Base-by-base conservation (phyloP, 2,113 vertebrate species). In the Anoplopoma fimbria region DNA sequence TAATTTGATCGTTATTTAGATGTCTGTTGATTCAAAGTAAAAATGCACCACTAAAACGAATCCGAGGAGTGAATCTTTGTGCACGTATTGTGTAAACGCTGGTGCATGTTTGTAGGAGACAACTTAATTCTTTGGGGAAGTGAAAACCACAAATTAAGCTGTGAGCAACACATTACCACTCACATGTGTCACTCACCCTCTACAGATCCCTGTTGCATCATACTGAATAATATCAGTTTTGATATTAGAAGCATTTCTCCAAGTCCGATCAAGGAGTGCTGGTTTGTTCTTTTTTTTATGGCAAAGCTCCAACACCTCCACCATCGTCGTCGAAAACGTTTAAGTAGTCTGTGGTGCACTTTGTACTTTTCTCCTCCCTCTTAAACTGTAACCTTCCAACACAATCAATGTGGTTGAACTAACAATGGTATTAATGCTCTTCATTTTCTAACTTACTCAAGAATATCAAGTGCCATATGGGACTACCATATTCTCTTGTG, bases 401-500 rank as follows among this genome's bases (percentile, higher is more conserved):
- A 77, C 55, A 75, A 27, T 81, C 31, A 81, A 60, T 72, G 75
- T 88, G 75, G 81, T 92, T 62, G 87, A 87, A 89, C 86, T 83
- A 92, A 85, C 81, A 68, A 42, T 55, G 75, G 74, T 90, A 75
- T 89, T 87, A 87, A 88, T 83, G 70, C 84, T 92, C 64, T 67
- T 83, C 71, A 81, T 73, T 87, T 85, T 91, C 84, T 85, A 88
- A 91, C 79, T 6, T 58, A 58, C 68, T 88, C 58, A 90, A 78
- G 57, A 91, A 77, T 90, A 90, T 86, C 58, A 94, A 93, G 93
- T 95, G 94, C 94, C 94, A 94, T 94, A 92, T 85, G 84, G 83
- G 89, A 86, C 83, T 92, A 76, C 83, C 78, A 77, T 75, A 69
- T 81, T 90, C 84, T 92, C 83, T 90, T 61, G 62, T 83, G 77